Evolutionary conservation across 2,113 vertebrate species (phyloP).

Genomic region (Macaca nemestrina): DNA sequence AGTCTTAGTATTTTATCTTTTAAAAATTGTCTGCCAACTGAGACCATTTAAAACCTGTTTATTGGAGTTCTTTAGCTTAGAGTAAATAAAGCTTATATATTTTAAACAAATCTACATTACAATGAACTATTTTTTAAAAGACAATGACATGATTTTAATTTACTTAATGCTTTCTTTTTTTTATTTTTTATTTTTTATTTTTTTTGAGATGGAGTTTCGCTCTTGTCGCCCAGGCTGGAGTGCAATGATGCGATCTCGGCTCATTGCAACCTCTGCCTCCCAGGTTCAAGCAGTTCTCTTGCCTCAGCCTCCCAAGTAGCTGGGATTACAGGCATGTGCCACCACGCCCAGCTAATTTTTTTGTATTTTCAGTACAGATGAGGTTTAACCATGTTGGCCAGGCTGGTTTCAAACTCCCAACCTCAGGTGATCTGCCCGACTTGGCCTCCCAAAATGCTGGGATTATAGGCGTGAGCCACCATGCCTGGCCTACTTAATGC

Average conservation of each 20-base stretch:
- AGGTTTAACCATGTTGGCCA: not conserved
- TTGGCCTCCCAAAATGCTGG: not conserved
- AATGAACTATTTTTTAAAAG: slow-evolving; percentile 32
- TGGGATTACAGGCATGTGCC: not conserved
- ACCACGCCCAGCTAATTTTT: not conserved
- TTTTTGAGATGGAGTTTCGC: not conserved
- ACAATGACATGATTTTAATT: not conserved
- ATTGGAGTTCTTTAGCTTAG: slow-evolving; percentile 27
- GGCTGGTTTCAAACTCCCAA: not conserved
- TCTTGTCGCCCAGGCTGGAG: not conserved
- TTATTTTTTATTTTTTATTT: not conserved
- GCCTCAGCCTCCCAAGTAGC: not conserved
- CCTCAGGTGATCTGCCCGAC: not conserved
- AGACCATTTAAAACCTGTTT: slow-evolving; percentile 23
- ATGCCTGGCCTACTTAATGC: not conserved
- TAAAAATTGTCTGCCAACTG: not conserved
- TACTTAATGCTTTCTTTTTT: not conserved
- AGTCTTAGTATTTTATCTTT: slow-evolving; percentile 13
- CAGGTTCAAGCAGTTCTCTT: not conserved
- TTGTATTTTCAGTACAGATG: not conserved
- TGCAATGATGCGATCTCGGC: not conserved
- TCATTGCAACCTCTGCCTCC: not conserved
- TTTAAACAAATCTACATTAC: slow-evolving; percentile 34
- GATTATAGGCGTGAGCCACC: not conserved
- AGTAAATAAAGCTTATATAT: slow-evolving; percentile 12